Evolutionary conservation across 2,797 vertebrate species (phyloP), one percentile per base, ranked within the genome.

Genomic region (Petrocephalus schoutedeni): DNA sequence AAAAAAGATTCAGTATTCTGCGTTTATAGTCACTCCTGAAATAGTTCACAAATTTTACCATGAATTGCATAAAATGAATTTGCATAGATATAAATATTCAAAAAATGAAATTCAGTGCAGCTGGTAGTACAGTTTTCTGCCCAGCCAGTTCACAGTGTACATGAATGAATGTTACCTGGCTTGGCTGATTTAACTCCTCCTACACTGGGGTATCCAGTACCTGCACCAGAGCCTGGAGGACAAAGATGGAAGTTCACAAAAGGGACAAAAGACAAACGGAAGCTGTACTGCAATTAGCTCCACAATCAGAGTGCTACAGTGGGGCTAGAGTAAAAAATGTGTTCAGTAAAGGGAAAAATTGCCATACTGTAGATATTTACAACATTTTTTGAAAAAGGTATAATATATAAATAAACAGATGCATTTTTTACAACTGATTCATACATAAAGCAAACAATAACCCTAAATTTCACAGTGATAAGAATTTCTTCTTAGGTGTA

Each of bases 141-240:
- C n/a, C 80, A 51, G 21, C 49, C 10, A 10, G 7, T n/a, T 16
- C 28, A 28, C 9, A 53, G 21, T 32, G 28, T 16, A 71, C 36
- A 77, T 41, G n/a, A 83, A 4, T 53, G 36, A 16, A 82, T 4
- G 21, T 89, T 89, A 92, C 91, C 91, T 90, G 88, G 71, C 51
- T 88, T 90, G 8, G 86, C 82, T 32, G 88, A 86, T 7, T 87
- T 91, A 86, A 86, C 74, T 51, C 59, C 8, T 86, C 59, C 89
- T 88, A 45, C 80, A 67, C 85, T 91, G 54, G 90, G 82, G 51
- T 84, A 84, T 54, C 80, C 80, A 71, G 87, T 84, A 83, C 32
- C 74, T 85, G 82, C 85, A 36, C 87, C 89, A 87, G 59, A 89
- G 82, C 89, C 90, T 90, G 36, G 32, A 23, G 28, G 45, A 8